Conservation (phyloP, 2,113 vertebrate species). For the Larimichthys crocea region DNA sequence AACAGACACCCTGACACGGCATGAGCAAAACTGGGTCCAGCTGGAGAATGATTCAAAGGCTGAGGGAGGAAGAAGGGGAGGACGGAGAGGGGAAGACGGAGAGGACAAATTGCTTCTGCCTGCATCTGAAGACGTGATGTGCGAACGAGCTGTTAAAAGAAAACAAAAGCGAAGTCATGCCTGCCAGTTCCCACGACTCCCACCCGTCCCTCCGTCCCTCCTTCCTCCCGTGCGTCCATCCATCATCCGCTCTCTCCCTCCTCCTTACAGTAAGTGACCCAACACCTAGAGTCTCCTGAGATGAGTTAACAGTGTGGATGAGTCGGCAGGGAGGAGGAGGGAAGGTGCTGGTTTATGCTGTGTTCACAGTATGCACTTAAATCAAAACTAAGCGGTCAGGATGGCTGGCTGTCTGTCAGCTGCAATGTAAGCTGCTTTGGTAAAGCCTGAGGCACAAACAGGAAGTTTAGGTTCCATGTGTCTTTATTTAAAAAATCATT, state of each 20-base stretch:
- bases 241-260: constrained; percentile 63
- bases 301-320: constrained; percentile 63
- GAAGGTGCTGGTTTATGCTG: constrained; percentile 6
- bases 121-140: constrained; percentile 83
- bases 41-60: constrained; percentile 85
- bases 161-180: constrained; percentile 81
- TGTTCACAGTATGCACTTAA: constrained; percentile 17
- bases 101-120: constrained; percentile 81
- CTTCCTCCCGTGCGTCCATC: constrained; percentile 63
- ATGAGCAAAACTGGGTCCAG: constrained; percentile 80
- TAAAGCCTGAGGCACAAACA: background rate
- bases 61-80: constrained; percentile 68
- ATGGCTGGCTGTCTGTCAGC: constrained; percentile 11
- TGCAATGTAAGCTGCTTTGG: constrained; percentile 1
- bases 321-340: constrained; percentile 22
- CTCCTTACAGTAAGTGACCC: constrained; percentile 80
- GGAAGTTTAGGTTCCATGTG: background rate
- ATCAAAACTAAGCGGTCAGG: background rate
- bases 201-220: constrained; percentile 44
- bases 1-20: constrained; percentile 76
- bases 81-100: constrained; percentile 72
- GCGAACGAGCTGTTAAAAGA: constrained; percentile 84
- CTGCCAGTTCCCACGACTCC: constrained; percentile 80
- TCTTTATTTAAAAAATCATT: background rate
- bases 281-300: constrained; percentile 78